phyloP scores from a whole-genome alignment of 1,140 invertebrate genomes.

The Philotrypesis tridentata region DNA sequence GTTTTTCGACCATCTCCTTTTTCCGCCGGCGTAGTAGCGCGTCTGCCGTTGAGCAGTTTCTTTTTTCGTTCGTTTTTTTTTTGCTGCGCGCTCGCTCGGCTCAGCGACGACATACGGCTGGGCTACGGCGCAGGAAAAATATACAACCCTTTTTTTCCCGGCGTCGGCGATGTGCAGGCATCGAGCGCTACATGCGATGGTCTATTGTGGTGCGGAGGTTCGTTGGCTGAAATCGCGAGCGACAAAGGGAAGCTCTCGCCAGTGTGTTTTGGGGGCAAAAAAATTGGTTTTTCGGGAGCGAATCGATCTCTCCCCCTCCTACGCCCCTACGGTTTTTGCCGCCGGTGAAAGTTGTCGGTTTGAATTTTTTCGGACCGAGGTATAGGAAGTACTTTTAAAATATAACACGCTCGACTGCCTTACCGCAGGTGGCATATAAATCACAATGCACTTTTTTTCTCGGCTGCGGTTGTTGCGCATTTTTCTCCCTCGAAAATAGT shows the following conservation, averaged over 20 bases:
- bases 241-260: constrained; percentile 17
- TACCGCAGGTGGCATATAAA: too few species aligned
- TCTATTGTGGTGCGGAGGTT: background rate
- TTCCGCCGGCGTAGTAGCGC: constrained; percentile 30
- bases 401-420: too few species aligned
- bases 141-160: constrained; percentile 9
- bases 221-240: constrained; percentile 7
- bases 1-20: constrained; percentile 13
- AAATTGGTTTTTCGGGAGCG: background rate
- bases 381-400: background rate
- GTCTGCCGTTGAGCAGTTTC: constrained; percentile 21
- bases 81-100: background rate
- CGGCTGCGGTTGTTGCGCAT: too few species aligned
- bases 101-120: constrained; percentile 47
- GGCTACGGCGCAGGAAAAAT: background rate
- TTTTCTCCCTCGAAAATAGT: too few species aligned
- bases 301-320: background rate
- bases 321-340: too few species aligned
- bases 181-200: background rate
- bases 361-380: background rate
- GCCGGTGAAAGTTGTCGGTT: background rate
- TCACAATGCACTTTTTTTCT: too few species aligned
- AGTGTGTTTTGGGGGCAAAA: background rate
- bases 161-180: background rate
- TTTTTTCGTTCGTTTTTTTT: too few species aligned